These are phyloP conservation scores for Barypeithes pellucidus DNA, from an alignment of 2,888 invertebrate genomes.

Conservation along the genomic window DNA sequence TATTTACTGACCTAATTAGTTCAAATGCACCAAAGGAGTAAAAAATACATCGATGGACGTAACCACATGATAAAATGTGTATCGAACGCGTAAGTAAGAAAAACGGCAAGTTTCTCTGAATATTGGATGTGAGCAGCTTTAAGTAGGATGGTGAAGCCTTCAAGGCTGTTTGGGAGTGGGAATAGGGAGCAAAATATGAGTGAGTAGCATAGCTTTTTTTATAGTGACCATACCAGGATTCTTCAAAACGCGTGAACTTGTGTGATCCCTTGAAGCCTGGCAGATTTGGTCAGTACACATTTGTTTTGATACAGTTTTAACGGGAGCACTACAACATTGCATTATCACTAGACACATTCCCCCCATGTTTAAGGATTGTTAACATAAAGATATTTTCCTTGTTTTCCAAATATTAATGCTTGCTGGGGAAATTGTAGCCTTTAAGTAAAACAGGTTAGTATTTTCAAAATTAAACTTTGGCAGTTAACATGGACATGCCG, in stretches of 20 bases:
- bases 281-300: constrained; percentile 16
- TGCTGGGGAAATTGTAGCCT: constrained; percentile 44
- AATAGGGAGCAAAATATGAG: constrained; percentile 1
- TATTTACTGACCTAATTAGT: not conserved
- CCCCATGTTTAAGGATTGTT: not conserved
- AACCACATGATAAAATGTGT: not conserved
- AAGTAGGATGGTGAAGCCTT: not conserved
- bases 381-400: constrained; percentile 1
- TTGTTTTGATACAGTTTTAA: not conserved
- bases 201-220: constrained; percentile 9
- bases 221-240: constrained; percentile 13
- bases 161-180: constrained; percentile 6
- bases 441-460: constrained; percentile 46
- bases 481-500: constrained; percentile 45
- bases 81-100: constrained; percentile 4
- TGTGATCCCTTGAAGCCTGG: constrained; percentile 5
- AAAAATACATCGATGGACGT: constrained; percentile 15
- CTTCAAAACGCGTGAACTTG: not conserved
- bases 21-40: constrained; percentile 1
- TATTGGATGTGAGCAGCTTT: not conserved
- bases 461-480: constrained; percentile 45
- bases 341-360: not conserved
- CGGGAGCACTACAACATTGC: not conserved
- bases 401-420: constrained; percentile 25
- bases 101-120: not conserved